Base-by-base conservation (phyloP, 2,797 vertebrate species). In the Bovichtus variegatus region DNA sequence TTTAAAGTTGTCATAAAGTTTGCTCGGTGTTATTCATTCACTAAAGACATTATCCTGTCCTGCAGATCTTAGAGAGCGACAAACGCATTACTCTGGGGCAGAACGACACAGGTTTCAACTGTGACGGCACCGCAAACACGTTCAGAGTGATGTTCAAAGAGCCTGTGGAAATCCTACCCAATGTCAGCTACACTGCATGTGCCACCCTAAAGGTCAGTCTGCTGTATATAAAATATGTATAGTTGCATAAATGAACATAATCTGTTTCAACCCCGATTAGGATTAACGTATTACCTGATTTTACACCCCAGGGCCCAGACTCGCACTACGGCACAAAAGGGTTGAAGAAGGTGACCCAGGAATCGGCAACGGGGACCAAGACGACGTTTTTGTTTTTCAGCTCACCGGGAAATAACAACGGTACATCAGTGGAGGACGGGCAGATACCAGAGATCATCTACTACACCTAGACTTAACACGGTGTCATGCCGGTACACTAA, bases 61-160 rank as follows among this genome's bases (percentile, higher is more conserved):
- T 63, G 58, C 47, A 99, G 98, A 98, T 99, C 87, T 96, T 99
- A 81, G 98, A 99, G 89, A 99, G 97, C 0, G 98, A 99, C 94
- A 99, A 98, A 84, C 99, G 98, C 93, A 97, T 98, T 0, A 96
- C 98, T 2, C 93, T 99, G 75, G 98, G 98, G 23, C 97, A 99
- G 93, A 99, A 99, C 0, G 98, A 99, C 94, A 99, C 98, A 0
- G 97, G 98, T 0, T 99, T 99, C 91, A 99, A 98, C 93, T 99
- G 98, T 0, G 98, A 99, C 0, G 98, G 98, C 18, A 97, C 98
- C 0, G 96, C 97, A 1, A 97, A 94, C 91, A 99, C 97, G 0
- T 99, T 99, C 94, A 94, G 98, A 0, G 98, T 99, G 63, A 99
- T 99, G 98, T 99, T 99, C 89, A 99, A 99, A 86, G 98, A 99